Evolutionary conservation across 2,113 vertebrate genomes (phyloP).

Genomic region (Oceanites oceanicus): DNA sequence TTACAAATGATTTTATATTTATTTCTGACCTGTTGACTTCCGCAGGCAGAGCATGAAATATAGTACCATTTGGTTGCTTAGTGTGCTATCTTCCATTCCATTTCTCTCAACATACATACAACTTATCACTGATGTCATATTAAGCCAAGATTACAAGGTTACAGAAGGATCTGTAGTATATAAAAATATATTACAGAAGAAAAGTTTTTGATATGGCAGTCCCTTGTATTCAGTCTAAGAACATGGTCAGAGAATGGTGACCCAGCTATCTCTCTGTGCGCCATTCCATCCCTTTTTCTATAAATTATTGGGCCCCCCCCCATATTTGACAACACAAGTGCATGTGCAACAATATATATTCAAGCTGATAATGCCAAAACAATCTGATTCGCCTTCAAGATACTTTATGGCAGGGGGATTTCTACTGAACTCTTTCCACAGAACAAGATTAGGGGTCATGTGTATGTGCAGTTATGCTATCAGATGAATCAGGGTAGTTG

Average conservation of each 20-base stretch:
- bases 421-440: neutral
- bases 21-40: neutral
- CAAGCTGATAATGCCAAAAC: neutral
- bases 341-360: neutral
- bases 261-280: neutral
- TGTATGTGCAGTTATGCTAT: neutral
- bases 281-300: neutral
- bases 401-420: neutral
- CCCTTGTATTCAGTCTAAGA: neutral
- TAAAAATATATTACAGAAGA: neutral
- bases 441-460: neutral
- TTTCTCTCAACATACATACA: neutral
- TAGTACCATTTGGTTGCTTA: neutral
- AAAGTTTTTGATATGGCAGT: neutral
- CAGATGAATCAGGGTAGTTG: neutral
- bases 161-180: neutral
- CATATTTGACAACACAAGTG: neutral
- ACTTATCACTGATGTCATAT: neutral
- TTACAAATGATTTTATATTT: neutral
- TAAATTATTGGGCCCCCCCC: neutral
- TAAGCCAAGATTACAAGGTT: neutral
- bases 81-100: neutral
- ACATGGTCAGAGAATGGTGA: neutral
- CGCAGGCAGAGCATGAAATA: neutral
- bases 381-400: neutral